Conservation (phyloP, 2,888 invertebrate genomes). For the Caenorhabditis zanzibari region DNA sequence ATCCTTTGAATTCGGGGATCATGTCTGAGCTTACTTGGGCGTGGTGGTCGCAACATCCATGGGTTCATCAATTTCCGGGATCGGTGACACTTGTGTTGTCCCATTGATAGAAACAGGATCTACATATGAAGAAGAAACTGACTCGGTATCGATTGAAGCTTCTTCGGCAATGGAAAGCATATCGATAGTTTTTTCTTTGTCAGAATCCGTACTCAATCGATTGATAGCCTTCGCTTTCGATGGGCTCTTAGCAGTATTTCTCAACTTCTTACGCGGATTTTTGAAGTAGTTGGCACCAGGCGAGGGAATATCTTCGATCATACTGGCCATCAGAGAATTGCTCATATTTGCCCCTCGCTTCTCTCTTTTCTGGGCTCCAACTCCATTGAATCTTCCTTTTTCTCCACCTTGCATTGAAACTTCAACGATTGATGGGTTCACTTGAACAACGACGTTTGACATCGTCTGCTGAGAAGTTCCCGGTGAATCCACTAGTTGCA, state of each 20-base stretch:
- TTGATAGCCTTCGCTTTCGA: neutral
- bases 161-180: slow-evolving; percentile 54
- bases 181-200: slow-evolving; percentile 55
- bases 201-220: slow-evolving; percentile 51
- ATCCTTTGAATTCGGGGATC: neutral
- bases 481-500: too few species aligned
- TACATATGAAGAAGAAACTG: slow-evolving; percentile 31
- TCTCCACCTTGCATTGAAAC: slow-evolving; percentile 18
- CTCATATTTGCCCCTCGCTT: slow-evolving; percentile 20
- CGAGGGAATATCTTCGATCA: slow-evolving; percentile 46
- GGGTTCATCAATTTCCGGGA: slow-evolving; percentile 18
- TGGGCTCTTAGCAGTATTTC: slow-evolving; percentile 13
- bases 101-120: slow-evolving; percentile 36
- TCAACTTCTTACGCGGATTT: slow-evolving; percentile 36
- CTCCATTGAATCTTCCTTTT: slow-evolving; percentile 12
- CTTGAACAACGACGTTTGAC: too few species aligned
- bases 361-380: slow-evolving; percentile 11
- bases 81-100: slow-evolving; percentile 33
- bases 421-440: neutral
- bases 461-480: too few species aligned
- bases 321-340: slow-evolving; percentile 19
- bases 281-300: slow-evolving; percentile 51
- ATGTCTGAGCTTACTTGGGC: slow-evolving; percentile 27
- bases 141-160: slow-evolving; percentile 9
- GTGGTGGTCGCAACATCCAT: neutral